Percentiles rank a stretch among this genome's conserved stretches.
Conservation (phyloP, 1,140 invertebrate species). For the Microvelia longipes region DNA sequence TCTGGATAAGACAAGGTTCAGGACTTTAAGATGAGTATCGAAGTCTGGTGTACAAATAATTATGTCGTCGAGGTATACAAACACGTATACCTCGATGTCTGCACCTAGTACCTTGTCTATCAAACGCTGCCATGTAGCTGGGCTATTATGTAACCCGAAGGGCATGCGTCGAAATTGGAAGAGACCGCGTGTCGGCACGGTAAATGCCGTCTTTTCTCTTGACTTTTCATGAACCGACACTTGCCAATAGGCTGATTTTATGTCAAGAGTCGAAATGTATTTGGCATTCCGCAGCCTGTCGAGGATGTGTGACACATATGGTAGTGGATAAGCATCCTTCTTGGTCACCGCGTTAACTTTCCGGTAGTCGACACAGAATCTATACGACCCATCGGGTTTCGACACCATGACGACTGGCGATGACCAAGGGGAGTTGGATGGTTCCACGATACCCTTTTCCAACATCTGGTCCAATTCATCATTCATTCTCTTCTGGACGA, state of each 20-base stretch:
- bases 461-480: conserved; percentile 24
- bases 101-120: conserved; percentile 26
- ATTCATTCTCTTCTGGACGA: conserved; percentile 11
- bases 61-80: conserved; percentile 31
- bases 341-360: conserved; percentile 30
- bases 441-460: conserved; percentile 27
- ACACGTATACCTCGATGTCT: conserved; percentile 22
- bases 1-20: conserved; percentile 17
- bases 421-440: conserved; percentile 31
- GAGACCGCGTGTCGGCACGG: conserved; percentile 19
- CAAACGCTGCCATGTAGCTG: conserved; percentile 22
- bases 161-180: conserved; percentile 30
- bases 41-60: conserved; percentile 27
- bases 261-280: conserved; percentile 24
- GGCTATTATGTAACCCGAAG: conserved; percentile 30
- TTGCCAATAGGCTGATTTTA: conserved; percentile 24
- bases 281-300: not conserved
- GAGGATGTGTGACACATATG: not conserved
- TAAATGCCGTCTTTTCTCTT: conserved; percentile 15
- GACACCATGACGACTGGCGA: conserved; percentile 33
- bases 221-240: conserved; percentile 10
- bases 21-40: conserved; percentile 24
- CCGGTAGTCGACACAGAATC: conserved; percentile 35
- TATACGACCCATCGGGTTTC: conserved; percentile 33
- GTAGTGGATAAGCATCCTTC: conserved; percentile 21